Evolutionary conservation across 2,797 vertebrate genomes (phyloP), one percentile per base, ranked within the genome.

Genomic region (Kryptopterus vitreolus): DNA sequence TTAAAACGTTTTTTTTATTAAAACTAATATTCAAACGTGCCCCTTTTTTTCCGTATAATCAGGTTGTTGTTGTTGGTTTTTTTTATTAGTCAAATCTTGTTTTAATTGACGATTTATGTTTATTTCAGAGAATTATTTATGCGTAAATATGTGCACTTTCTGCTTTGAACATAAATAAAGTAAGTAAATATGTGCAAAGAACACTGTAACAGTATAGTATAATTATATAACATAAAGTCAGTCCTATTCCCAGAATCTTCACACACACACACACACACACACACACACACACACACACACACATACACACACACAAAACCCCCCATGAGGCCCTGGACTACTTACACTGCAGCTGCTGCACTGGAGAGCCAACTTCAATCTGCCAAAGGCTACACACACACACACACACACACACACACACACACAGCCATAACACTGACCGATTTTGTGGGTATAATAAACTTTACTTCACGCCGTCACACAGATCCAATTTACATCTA

Each of bases 301-400:
- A 78, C 53, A 80, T 53, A 52, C 46, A 70, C 80, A 84, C 50
- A 68, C 70, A 77, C 59, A 15, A 1, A 71, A 31, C 52, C 78
- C 78, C 35, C n/a, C 3, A 55, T 68, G 66, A 63, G 43, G 20
- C 22, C 18, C 74, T 59, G 59, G 71, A 82, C 66, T 72, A 81
- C 76, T 82, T 61, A 76, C 70, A 81, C 61, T 22, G 26, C 59
- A 82, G 69, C 75, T 82, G 80, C 80, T 65, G 57, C 70, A 62
- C 62, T n/a, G 66, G 26, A 75, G 52, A 29, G 68, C 58, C 71
- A 82, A 68, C 75, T 66, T 80, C 52, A 80, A 76, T 78, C 69
- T 82, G 82, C 77, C 85, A 86, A 78, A 15, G 62, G 59, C 77
- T 69, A 82, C 26, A 65, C 48, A 33, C 68, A 58, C 68, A 59